Base-by-base conservation (phyloP, 2,113 vertebrate genomes). In the Acrocephalus arundinaceus region DNA sequence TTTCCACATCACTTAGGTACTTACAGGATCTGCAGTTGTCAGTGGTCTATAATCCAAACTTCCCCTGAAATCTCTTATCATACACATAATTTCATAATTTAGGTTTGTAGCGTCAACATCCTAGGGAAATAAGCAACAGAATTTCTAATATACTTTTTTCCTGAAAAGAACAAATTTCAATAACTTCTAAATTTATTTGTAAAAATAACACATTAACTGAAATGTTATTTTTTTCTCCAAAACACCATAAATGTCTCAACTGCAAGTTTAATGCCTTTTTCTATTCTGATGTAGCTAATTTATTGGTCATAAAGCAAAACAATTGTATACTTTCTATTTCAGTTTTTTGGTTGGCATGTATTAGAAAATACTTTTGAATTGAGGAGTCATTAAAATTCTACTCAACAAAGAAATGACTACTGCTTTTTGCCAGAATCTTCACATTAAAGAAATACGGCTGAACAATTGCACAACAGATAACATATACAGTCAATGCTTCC, bases 31-130 rank as follows among this genome's bases (percentile, higher is more conserved):
- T 52, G 98, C 98, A 76, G 98, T 98, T 88, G 98, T 99, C 85
- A 99, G 93, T 18, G 99, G 99, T 96, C 99, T 98, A 93, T 99
- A 99, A 98, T 99, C 99, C 98, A 99, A 97, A 97, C 99, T 99
- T 95, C 98, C 99, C 97, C 99, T 98, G 97, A 99, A 99, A 97
- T 99, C 99, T 98, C 98, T 98, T 98, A 99, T 99, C 99, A 99
- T 99, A 93, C 98, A 99, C 99, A 99, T 99, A 87, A 99, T 99
- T 98, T 99, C 99, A 94, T 99, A 99, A 97, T 99, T 99, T 81
- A 99, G 99, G 71, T 99, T 98, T 90, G 99, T 98, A 75, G 99
- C 98, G 48, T 99, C 99, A 84, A 99, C 98, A 66, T 99, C 99
- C 99, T 99, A 96, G 20, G 87, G 76, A 80, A 82, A 82, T 31